phyloP scores from a whole-genome alignment of 2,797 vertebrate genomes.

The Sebastes vulpes region DNA sequence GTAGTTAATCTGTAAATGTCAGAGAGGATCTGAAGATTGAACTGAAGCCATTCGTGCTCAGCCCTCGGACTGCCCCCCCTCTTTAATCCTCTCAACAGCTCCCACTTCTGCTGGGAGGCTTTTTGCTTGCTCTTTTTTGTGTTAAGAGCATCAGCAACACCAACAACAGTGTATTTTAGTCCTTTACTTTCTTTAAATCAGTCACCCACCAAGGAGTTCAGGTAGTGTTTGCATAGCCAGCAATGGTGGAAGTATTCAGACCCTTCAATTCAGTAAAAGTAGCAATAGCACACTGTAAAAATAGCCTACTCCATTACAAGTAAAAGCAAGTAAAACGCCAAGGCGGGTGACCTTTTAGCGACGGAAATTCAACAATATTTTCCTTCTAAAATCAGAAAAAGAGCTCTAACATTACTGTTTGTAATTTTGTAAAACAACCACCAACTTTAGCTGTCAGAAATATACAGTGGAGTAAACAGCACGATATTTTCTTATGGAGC shows the following conservation, averaged over 20 bases:
- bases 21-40: constrained; percentile 12
- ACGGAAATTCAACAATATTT: not conserved
- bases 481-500: too few relatives aligned
- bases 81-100: constrained; percentile 18
- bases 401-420: too few relatives aligned
- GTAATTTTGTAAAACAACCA: too few relatives aligned
- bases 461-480: too few relatives aligned
- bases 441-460: too few relatives aligned
- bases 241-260: not conserved
- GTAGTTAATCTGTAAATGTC: not conserved
- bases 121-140: not conserved
- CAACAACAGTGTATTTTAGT: not conserved
- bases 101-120: constrained; percentile 2
- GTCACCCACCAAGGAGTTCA: not conserved
- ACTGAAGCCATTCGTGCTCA: constrained; percentile 1
- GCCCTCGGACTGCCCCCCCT: not conserved
- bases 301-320: not conserved
- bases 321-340: too few relatives aligned
- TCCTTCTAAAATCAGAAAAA: not conserved
- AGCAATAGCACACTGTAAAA: not conserved
- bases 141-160: not conserved
- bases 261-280: not conserved
- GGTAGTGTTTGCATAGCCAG: not conserved
- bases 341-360: not conserved
- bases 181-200: not conserved